phyloP scores from a whole-genome alignment of 2,888 invertebrate genomes.

The Saturnia pavonia region DNA sequence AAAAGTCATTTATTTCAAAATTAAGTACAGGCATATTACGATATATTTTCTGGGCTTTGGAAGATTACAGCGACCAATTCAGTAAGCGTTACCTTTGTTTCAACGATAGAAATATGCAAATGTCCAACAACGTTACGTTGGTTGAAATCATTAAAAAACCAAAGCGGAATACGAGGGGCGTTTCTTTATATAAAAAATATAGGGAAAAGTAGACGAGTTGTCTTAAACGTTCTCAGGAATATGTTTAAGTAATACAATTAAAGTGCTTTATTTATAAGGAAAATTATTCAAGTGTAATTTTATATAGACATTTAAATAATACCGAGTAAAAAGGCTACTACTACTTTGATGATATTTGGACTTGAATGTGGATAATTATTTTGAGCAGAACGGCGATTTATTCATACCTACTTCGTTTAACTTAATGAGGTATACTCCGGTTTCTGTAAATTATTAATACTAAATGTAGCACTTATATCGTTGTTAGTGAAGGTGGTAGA shows the following conservation, averaged over 20 bases:
- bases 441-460: too few species aligned
- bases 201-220: conserved; percentile 23
- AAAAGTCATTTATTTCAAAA: too few species aligned
- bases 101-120: conserved; percentile 39
- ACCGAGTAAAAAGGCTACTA: too few species aligned
- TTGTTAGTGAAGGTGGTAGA: too few species aligned
- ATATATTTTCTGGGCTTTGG: neutral
- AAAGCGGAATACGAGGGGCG: conserved; percentile 29
- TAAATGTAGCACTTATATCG: too few species aligned
- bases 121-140: conserved; percentile 26
- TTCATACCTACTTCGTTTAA: too few species aligned
- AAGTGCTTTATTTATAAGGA: neutral
- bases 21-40: neutral
- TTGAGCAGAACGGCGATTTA: too few species aligned
- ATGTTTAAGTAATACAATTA: neutral
- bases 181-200: conserved; percentile 32
- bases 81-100: conserved; percentile 28
- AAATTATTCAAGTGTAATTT: neutral
- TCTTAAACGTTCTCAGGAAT: conserved; percentile 19
- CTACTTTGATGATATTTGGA: too few species aligned
- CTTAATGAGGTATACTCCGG: too few species aligned
- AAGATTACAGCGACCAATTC: conserved; percentile 20
- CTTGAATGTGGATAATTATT: too few species aligned
- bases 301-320: neutral
- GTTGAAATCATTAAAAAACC: conserved; percentile 32